Percentiles rank a stretch among this genome's conserved stretches.
phyloP scores from a whole-genome alignment of 2,113 vertebrate genomes.

The Microcebus lehilahytsara region DNA sequence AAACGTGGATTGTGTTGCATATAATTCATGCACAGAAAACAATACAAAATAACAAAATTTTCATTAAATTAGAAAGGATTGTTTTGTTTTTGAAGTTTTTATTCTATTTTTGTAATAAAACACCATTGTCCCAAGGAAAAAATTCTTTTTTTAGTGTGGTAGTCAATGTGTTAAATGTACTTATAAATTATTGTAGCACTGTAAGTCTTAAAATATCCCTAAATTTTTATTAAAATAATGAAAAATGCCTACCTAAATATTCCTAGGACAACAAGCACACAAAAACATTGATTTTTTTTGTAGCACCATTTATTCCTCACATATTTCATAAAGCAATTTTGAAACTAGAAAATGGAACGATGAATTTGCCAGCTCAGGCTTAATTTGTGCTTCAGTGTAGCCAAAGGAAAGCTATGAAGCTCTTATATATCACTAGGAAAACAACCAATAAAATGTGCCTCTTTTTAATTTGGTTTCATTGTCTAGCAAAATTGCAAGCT shows the following conservation, averaged over 20 bases:
- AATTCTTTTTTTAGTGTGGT: background rate
- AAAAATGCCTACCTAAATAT: background rate
- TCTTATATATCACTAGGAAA: background rate
- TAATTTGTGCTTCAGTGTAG: background rate
- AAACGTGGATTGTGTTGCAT: too few species aligned
- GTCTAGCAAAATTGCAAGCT: background rate
- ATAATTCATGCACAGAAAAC: too few species aligned
- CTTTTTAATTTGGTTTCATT: background rate
- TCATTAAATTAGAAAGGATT: too few species aligned
- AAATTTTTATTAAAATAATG: constrained; percentile 18
- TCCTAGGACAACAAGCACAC: background rate
- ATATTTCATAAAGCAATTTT: constrained; percentile 26
- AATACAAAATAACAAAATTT: too few species aligned
- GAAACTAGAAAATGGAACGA: background rate
- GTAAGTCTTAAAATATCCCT: background rate
- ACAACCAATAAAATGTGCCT: background rate
- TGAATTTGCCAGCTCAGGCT: background rate
- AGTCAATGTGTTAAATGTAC: background rate
- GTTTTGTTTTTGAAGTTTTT: too few species aligned
- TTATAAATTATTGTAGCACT: background rate
- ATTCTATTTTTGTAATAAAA: too few species aligned
- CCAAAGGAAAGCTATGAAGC: background rate
- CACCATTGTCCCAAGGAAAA: too few species aligned
- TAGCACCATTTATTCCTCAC: background rate
- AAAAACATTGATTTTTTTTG: background rate